A percentile compares a stretch with the other conserved stretches of the same genome.
Conservation (phyloP, 2,113 vertebrate species). For the Capreolus pygargus region DNA sequence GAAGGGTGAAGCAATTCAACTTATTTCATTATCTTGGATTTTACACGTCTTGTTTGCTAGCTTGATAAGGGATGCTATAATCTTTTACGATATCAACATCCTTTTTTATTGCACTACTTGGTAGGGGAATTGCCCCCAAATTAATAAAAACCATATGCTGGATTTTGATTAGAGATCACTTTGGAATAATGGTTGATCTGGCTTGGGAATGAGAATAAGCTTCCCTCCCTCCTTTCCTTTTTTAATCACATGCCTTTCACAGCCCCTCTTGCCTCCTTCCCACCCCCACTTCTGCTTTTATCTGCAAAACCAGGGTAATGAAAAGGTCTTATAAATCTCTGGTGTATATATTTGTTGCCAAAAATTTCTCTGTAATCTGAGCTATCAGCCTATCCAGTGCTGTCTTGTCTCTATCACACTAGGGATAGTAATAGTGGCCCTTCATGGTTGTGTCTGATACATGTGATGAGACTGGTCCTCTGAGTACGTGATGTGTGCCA, state of each 20-base stretch:
- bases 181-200: conserved; percentile 59
- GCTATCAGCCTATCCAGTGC: not conserved
- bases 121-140: conserved; percentile 68
- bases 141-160: conserved; percentile 74
- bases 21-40: conserved; percentile 67
- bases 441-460: not conserved
- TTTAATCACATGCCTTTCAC: conserved; percentile 30
- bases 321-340: conserved; percentile 50
- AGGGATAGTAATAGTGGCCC: not conserved
- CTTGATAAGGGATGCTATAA: conserved; percentile 55
- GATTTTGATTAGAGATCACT: conserved; percentile 70
- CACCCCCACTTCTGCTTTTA: not conserved
- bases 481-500: not conserved
- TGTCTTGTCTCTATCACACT: not conserved
- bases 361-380: conserved; percentile 25
- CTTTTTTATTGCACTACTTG: conserved; percentile 59
- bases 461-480: not conserved
- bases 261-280: not conserved
- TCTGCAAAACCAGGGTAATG: conserved; percentile 51
- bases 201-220: conserved; percentile 31
- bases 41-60: conserved; percentile 59
- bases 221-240: not conserved
- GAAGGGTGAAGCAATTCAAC: conserved; percentile 43
- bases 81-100: conserved; percentile 55
- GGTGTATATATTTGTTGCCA: conserved; percentile 19